Base-by-base conservation (phyloP, 2,888 invertebrate species). In the Ophion costatus region DNA sequence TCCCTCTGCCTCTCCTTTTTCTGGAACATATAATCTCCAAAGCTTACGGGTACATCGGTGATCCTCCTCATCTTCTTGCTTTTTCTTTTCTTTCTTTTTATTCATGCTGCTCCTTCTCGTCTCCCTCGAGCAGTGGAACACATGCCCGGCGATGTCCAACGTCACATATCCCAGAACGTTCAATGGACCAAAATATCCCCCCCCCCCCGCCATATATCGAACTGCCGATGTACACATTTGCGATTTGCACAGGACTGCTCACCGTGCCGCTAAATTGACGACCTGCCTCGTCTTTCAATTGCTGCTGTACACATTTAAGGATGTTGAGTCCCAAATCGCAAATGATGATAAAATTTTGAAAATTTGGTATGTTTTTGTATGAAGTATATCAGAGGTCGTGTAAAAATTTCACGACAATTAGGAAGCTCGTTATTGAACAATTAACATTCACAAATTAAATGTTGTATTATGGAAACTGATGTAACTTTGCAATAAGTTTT, bases 21-120 rank as follows among this genome's bases (percentile, higher is more conserved):
- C 38, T 66, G 20, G 51, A 33, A 69, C 38, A 56, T 70, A 80
- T 71, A 29, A 42, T 80, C 80, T 45, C 80, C 73, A 61, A 76
- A 70, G 76, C 79, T 71, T 66, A 29, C 61, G 56, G 79, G 70
- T 71, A 63, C 29, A 38, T 38, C 69, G 66, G 64, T 42, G 64
- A 80, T 67, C 73, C 67, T 73, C 57, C 38, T 74, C 57, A 29
- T 73, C 57, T 59, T 29, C 24, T 51, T 51, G 17, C 57, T 33
- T 29, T 67, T 20, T 33, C 11, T 66, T 64, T 71, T 24, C 33
- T 73, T 38, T 0, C 22, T 29, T 59, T 45, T 57, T 20, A 20
- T 2, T 61, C 29, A 42, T 56, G 17, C 38, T 76, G 63, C 51
- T 51, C 22, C 20, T 59, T 7, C 45, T 51, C 20, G 38, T 38